These are phyloP conservation scores for Tortricodes alternella DNA, from an alignment of 2,888 invertebrate genomes.

Conservation along the genomic window DNA sequence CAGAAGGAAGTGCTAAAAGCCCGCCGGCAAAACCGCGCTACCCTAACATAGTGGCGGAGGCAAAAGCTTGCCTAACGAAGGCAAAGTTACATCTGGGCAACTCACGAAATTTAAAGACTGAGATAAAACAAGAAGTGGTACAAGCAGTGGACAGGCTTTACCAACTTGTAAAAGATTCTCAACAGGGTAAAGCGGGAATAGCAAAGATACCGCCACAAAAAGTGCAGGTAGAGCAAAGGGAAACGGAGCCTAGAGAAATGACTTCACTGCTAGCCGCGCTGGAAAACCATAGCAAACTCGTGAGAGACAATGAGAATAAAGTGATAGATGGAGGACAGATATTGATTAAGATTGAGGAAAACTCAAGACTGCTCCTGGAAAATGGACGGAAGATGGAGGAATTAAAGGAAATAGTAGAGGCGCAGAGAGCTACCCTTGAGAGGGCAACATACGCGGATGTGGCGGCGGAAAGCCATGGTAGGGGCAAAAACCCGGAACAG, in stretches of 20 bases:
- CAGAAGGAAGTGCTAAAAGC: too few relatives aligned
- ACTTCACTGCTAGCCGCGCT: background rate
- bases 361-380: too few relatives aligned
- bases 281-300: background rate
- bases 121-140: slow-evolving; percentile 3
- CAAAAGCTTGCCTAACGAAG: slow-evolving; percentile 10
- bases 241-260: too few relatives aligned
- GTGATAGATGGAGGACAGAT: too few relatives aligned
- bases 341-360: too few relatives aligned
- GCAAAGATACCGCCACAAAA: too few relatives aligned
- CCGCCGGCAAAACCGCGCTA: too few relatives aligned
- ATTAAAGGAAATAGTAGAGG: background rate
- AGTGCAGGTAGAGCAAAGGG: too few relatives aligned
- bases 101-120: slow-evolving; percentile 1
- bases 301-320: background rate
- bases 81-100: background rate
- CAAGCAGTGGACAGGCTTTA: slow-evolving; percentile 11
- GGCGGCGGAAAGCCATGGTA: background rate
- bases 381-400: background rate
- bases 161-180: slow-evolving; percentile 22
- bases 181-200: background rate
- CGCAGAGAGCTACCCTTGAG: background rate
- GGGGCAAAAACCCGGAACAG: too few relatives aligned
- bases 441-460: background rate
- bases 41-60: too few relatives aligned